Conservation (phyloP, 2,797 vertebrate genomes). For the Enteromius paludinosus region DNA sequence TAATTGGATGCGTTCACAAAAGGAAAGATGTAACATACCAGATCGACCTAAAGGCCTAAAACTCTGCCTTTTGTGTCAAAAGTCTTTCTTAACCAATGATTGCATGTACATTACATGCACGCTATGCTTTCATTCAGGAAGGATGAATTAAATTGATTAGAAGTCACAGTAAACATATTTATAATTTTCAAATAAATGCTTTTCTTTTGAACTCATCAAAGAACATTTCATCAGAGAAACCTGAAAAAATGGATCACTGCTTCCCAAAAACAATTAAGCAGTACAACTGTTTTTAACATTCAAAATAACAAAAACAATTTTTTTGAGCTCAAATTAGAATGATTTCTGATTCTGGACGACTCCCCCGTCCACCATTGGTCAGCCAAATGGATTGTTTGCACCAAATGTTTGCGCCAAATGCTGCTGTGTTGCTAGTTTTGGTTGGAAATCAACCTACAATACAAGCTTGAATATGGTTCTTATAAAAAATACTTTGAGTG, state of each 20-base stretch:
- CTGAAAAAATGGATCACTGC: not conserved
- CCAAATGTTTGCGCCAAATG: not conserved
- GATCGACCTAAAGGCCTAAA: not conserved
- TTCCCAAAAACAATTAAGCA: not conserved
- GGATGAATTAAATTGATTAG: not conserved
- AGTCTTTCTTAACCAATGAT: not conserved
- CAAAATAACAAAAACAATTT: not conserved
- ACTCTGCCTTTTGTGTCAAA: not conserved
- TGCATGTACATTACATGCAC: not conserved
- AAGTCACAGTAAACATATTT: not conserved
- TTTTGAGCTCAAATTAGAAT: not conserved
- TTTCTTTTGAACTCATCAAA: not conserved
- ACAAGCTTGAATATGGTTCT: not conserved
- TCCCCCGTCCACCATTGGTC: not conserved
- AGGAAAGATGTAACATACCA: not conserved
- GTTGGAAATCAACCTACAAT: not conserved
- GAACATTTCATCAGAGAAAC: not conserved
- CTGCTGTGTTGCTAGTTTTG: not conserved
- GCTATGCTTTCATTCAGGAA: not conserved
- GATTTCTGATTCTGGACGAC: not conserved
- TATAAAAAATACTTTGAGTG: not conserved
- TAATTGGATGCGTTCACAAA: slow-evolving; percentile 5
- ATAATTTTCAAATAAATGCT: not conserved
- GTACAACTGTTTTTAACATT: not conserved
- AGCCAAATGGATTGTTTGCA: not conserved